These are phyloP conservation scores for Oscheius sp. DNA, from an alignment of 2,888 invertebrate genomes.

Conservation along the genomic window DNA sequence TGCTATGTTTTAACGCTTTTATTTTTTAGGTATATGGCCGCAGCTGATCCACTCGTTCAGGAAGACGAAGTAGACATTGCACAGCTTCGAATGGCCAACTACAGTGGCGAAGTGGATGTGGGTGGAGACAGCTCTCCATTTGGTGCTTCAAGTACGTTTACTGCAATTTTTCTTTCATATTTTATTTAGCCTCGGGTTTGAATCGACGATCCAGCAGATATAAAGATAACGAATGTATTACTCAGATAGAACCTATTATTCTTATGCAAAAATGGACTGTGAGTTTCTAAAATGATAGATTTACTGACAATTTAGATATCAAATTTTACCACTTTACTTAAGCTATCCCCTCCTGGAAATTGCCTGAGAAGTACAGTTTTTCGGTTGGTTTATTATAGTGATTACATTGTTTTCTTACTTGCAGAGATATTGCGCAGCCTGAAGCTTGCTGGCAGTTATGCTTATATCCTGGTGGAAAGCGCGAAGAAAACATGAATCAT, in stretches of 20 bases:
- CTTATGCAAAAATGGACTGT: conserved; percentile 69
- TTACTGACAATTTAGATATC: conserved; percentile 51
- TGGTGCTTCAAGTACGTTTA: conserved; percentile 22
- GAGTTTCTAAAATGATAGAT: conserved; percentile 17
- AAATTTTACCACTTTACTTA: conserved; percentile 66
- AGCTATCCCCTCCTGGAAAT: conserved; percentile 66
- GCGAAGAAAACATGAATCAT: conserved; percentile 68
- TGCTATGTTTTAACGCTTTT: too few species aligned
- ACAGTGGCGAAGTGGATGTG: background rate
- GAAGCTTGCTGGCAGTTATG: conserved; percentile 70
- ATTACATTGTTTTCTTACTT: conserved; percentile 19
- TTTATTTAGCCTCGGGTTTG: conserved; percentile 12
- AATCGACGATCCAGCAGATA: conserved; percentile 9
- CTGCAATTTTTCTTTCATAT: background rate
- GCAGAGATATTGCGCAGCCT: conserved; percentile 58
- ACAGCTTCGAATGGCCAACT: conserved; percentile 21
- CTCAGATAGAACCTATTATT: conserved; percentile 63
- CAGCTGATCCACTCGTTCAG: background rate
- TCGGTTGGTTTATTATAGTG: conserved; percentile 24
- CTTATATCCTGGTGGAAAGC: conserved; percentile 69
- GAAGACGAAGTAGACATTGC: conserved; percentile 19
- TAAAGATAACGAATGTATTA: conserved; percentile 61
- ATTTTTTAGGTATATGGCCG: conserved; percentile 19
- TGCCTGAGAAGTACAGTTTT: conserved; percentile 69
- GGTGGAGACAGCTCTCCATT: conserved; percentile 21